Evolutionary conservation across 2,113 vertebrate species (phyloP), one percentile per base, ranked within the genome.

Genomic region (Callionymus lyra): DNA sequence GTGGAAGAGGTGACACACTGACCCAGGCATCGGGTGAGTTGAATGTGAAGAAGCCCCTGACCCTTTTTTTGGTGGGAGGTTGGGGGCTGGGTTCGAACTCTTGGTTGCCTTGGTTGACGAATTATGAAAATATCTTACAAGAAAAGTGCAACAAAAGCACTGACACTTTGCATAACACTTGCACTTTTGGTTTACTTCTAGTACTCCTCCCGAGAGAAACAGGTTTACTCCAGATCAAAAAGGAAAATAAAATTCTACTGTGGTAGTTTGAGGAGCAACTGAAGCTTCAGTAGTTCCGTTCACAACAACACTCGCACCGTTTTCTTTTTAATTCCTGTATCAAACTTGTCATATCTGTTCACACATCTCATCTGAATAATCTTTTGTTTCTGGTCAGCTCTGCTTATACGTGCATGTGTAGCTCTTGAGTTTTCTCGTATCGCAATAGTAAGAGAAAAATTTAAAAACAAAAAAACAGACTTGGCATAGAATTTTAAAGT

Each of bases 361-460:
- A 1, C 14, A 56, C 17, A 9, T 45, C 54, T 38, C 52, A 34
- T 41, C 21, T 27, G 21, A 38, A n/a, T 4, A 1, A 10, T 37
- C n/a, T 16, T 55, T 69, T 65, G 80, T 72, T 82, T 81, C 64
- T 81, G 78, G 58, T 77, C 71, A 79, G 85, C 83, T 85, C 86
- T 77, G 89, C 89, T 89, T 86, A 82, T 88, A 85, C 78, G 79
- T 91, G 90, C 90, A 92, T 92, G 90, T 86, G 81, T 79, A 69
- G 72, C 72, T 75, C 63, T 74, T 44, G 59, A 59, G 64, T 81
- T 84, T 72, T 83, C 68, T 74, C 87, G 81, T 87, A 85, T 49
- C 78, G 85, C 84, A 82, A 86, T 85, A 84, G 87, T 69, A 85
- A 66, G 74, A 72, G 70, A 34, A 17, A 16, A 34, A 34, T 31